Evolutionary conservation across 2,888 invertebrate species (phyloP), one percentile per base, ranked within the genome.

Genomic region (Fragum whitleyi): DNA sequence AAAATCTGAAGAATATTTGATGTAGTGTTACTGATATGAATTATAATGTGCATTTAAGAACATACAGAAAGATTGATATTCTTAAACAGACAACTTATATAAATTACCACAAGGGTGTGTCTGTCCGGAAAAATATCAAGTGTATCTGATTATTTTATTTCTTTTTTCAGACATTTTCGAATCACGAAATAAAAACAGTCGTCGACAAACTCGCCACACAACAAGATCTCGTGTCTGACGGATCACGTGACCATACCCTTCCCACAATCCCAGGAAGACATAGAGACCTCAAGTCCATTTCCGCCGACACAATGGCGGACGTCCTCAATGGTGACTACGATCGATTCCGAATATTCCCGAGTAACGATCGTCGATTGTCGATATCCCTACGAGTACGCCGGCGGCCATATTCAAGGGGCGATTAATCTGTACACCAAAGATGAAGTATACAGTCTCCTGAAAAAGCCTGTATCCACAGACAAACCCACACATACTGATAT

Each of bases 201-300:
- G 83, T 83, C 11, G 83, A 83, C 21, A 67, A 67, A 26, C 53
- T 79, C 57, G 72, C 71, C 42, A 70, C 79, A 61, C 47, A 73
- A 23, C 57, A 47, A 62, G 74, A 83, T 47, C 76, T 79, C 42
- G 47, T 83, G 5, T 79, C 79, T 55, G 83, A 83, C 29, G 83
- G 83, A 53, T 79, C 83, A 76, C 79, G 79, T 74, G 67, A 70
- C 51, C 79, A 88, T 83, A 82, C 79, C 29, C 84, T 93, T 71
- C 92, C 92, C 19, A 86, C 88, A 39, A 81, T 89, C 53, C 65
- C 74, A 16, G 88, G 90, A 28, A 89, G 89, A 62, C 90, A 92
- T 65, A 81, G 85, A 36, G 92, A 92, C 75, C 86, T 92, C 68
- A 91, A 91, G 74, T 85, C 87, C 47, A 91, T 93, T 79, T 85